Base-by-base conservation (phyloP, 2,888 invertebrate genomes). In the Chalcosyrphus nemorum region DNA sequence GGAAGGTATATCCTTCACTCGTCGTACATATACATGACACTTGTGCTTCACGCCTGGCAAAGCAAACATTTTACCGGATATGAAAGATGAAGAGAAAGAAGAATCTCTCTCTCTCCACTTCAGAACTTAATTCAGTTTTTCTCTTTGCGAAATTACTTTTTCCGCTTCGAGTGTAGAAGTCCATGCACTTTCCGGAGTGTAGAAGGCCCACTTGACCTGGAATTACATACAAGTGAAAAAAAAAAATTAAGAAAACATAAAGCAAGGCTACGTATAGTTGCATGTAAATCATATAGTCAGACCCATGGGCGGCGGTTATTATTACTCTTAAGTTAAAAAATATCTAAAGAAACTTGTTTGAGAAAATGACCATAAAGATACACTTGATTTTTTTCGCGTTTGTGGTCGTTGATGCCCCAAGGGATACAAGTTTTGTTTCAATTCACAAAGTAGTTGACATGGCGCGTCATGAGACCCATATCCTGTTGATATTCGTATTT, bases 111-210 rank as follows among this genome's bases (percentile, higher is more conserved):
- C 27, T 70, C 13, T 47, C 32, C 66, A 78, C 70, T 80, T 74
- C 27, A 74, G 50, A 80, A 70, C 84, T 84, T 84, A 80, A 84
- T 80, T 84, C 70, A 80, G 80, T 80, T 84, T 80, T 80, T 80
- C 84, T 80, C 84, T 84, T 80, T 84, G 84, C 63, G 74, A 70
- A 84, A 84, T 84, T 78, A 84, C 84, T 84, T 80, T 84, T 80
- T 75, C 74, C 74, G 74, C 80, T 80, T 65, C 70, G 38, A 80
- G 84, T 84, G 65, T 65, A 57, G 74, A 80, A 80, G 80, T 74
- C 80, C 80, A 71, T 80, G 80, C 70, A 70, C 80, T 80, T 65
- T 74, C 63, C 70, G 29, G 54, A 74, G 75, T 70, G 59, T 52
- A 75, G 59, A 50, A 80, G 41, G 80, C 74, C 74, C 80, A 70